phyloP scores from a whole-genome alignment of 2,113 vertebrate genomes.

The Melozone crissalis region DNA sequence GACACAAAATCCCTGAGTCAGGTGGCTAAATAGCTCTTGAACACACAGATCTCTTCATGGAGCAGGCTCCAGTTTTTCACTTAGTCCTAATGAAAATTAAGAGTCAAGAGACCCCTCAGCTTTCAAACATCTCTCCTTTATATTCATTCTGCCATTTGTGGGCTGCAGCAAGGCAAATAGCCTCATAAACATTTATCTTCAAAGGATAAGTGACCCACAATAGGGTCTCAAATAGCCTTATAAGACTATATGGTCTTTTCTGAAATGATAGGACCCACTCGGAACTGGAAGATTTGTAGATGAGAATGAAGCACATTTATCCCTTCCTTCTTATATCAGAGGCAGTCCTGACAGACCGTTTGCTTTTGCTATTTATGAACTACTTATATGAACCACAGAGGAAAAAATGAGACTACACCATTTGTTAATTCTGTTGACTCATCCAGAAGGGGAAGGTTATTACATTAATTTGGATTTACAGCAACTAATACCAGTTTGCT shows the following conservation, averaged over 20 bases:
- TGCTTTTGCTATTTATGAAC: constrained; percentile 24
- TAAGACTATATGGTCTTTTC: not conserved
- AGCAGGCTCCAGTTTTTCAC: not conserved
- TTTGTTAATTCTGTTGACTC: constrained; percentile 65
- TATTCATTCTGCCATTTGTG: not conserved
- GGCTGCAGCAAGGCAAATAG: not conserved
- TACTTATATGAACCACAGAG: not conserved
- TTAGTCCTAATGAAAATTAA: not conserved
- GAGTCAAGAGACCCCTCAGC: not conserved
- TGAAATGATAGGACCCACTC: not conserved
- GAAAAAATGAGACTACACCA: constrained; percentile 57
- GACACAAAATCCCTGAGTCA: not conserved
- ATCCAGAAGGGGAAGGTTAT: constrained; percentile 46
- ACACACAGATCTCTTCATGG: not conserved
- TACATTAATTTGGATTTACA: constrained; percentile 56
- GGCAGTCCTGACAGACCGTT: not conserved
- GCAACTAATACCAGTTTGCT: constrained; percentile 10
- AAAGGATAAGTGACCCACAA: not conserved
- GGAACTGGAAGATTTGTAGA: not conserved
- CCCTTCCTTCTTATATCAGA: not conserved
- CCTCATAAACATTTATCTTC: not conserved
- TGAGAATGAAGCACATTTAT: not conserved
- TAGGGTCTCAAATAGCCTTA: not conserved
- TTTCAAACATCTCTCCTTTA: not conserved
- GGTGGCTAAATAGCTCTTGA: not conserved